Conservation (phyloP, 2,888 invertebrate genomes). For the Polymixis flavicincta region DNA sequence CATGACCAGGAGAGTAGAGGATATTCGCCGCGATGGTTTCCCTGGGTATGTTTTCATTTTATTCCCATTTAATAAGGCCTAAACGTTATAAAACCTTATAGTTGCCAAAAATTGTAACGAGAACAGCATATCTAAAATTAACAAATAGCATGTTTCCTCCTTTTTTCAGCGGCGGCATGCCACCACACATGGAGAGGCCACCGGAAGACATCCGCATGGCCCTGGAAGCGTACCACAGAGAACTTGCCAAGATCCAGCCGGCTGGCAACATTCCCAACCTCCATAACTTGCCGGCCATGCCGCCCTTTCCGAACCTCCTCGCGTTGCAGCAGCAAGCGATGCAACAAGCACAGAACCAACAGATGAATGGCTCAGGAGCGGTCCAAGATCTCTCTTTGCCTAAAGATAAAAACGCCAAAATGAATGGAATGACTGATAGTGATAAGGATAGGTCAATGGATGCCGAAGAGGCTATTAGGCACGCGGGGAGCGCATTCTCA, state of each 20-base stretch:
- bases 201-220: slow-evolving; percentile 97
- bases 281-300: slow-evolving; percentile 87
- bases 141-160: slow-evolving; percentile 95
- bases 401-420: slow-evolving; percentile 93
- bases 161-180: slow-evolving; percentile 94
- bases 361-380: slow-evolving; percentile 92
- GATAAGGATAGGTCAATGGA: slow-evolving; percentile 92
- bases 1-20: slow-evolving; percentile 95
- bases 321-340: slow-evolving; percentile 94
- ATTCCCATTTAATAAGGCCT: slow-evolving; percentile 22
- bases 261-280: slow-evolving; percentile 91
- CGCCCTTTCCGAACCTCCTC: slow-evolving; percentile 92
- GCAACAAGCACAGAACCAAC: slow-evolving; percentile 87
- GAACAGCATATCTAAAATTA: slow-evolving; percentile 91
- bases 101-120: slow-evolving; percentile 73
- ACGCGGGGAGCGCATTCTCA: slow-evolving; percentile 96
- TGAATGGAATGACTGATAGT: slow-evolving; percentile 92
- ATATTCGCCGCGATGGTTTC: slow-evolving; percentile 94
- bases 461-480: slow-evolving; percentile 93
- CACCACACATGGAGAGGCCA: slow-evolving; percentile 90
- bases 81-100: slow-evolving; percentile 7
- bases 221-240: slow-evolving; percentile 97
- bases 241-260: slow-evolving; percentile 96
- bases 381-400: slow-evolving; percentile 97
- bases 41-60: slow-evolving; percentile 92